These are phyloP conservation scores for Grallaria varia DNA, from an alignment of 2,113 vertebrate genomes.

Conservation along the genomic window DNA sequence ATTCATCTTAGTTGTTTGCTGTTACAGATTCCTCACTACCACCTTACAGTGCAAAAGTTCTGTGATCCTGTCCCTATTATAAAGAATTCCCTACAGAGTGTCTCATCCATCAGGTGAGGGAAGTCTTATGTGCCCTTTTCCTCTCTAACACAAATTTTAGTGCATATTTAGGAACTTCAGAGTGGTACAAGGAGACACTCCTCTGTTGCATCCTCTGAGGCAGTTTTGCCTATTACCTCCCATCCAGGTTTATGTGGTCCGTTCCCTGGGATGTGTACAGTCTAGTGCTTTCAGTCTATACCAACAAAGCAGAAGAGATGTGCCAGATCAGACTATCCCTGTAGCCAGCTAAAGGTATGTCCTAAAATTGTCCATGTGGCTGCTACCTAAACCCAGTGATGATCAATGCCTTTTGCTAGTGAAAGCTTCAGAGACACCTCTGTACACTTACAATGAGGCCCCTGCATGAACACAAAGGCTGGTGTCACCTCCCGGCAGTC, in stretches of 20 bases:
- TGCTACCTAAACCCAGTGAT: background rate
- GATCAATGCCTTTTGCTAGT: background rate
- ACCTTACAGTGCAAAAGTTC: background rate
- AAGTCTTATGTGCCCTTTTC: background rate
- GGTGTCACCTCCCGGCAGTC: background rate
- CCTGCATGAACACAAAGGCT: background rate
- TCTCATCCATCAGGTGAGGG: background rate
- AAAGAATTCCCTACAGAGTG: background rate
- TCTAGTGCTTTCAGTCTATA: background rate
- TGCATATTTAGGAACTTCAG: background rate
- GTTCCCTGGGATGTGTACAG: background rate
- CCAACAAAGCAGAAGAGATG: background rate
- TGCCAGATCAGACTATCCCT: background rate
- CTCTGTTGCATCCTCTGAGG: background rate
- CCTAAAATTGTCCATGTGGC: background rate
- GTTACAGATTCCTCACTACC: background rate
- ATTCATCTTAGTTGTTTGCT: background rate
- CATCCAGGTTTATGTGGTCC: background rate
- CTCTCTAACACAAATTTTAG: background rate
- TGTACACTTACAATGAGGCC: background rate
- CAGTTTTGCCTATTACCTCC: background rate
- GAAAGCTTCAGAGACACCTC: background rate
- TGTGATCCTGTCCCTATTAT: background rate
- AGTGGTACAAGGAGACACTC: background rate
- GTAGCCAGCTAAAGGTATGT: background rate